phyloP scores from a whole-genome alignment of 1,140 invertebrate genomes.

The Drosophila pachea region DNA sequence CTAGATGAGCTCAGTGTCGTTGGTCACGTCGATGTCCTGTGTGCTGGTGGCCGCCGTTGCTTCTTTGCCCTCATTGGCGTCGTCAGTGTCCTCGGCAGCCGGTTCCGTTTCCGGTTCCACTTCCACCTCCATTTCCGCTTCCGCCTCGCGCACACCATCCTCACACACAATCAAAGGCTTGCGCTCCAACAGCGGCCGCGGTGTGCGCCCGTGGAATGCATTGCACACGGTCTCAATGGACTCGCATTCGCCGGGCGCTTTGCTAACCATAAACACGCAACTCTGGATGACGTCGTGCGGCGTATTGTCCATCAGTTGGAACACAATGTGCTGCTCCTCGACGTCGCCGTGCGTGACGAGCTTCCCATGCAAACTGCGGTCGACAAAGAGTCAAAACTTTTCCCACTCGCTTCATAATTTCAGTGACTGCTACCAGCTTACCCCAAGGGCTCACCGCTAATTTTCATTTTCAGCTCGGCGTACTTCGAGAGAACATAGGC shows the following conservation, averaged over 20 bases:
- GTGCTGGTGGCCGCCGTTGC: slow-evolving; percentile 10
- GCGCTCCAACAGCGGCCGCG: slow-evolving; percentile 64
- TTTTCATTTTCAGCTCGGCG: slow-evolving; percentile 63
- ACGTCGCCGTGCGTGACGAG: slow-evolving; percentile 50
- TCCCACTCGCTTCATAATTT: not conserved
- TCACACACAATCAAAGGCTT: slow-evolving; percentile 59
- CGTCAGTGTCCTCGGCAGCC: slow-evolving; percentile 38
- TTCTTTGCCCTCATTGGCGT: slow-evolving; percentile 8
- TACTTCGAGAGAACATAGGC: slow-evolving; percentile 65
- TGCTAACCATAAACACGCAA: slow-evolving; percentile 65
- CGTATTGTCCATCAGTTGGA: slow-evolving; percentile 73
- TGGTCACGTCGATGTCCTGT: slow-evolving; percentile 33
- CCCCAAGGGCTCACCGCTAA: slow-evolving; percentile 62
- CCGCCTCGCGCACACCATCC: slow-evolving; percentile 46
- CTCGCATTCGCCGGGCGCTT: slow-evolving; percentile 53
- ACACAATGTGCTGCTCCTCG: slow-evolving; percentile 66
- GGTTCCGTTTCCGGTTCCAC: slow-evolving; percentile 31
- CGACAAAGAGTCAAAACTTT: slow-evolving; percentile 21
- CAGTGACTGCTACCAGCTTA: slow-evolving; percentile 32
- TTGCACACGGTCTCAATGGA: slow-evolving; percentile 63
- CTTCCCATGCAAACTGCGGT: slow-evolving; percentile 65
- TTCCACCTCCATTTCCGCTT: slow-evolving; percentile 29
- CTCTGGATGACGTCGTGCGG: slow-evolving; percentile 68
- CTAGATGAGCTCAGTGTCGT: slow-evolving; percentile 42
- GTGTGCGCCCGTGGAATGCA: slow-evolving; percentile 58